phyloP scores from a whole-genome alignment of 2,888 invertebrate species.

The Incurvaria masculella region DNA sequence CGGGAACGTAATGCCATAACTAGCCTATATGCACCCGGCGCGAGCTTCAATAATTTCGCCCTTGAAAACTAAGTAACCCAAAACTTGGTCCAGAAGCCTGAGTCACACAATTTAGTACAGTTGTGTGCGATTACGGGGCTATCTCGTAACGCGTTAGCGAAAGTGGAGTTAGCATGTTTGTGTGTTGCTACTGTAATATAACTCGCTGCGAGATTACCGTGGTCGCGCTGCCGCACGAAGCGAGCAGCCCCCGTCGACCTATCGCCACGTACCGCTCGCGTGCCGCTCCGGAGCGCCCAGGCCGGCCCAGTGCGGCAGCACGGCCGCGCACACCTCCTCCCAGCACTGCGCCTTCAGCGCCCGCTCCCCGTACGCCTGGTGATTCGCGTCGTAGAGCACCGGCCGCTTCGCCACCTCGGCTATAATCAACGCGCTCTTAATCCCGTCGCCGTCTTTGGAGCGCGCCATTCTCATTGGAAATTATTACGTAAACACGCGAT shows the following conservation, averaged over 20 bases:
- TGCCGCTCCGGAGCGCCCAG: constrained; percentile 39
- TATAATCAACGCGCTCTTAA: constrained; percentile 41
- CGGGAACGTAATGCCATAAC: too few relatives aligned
- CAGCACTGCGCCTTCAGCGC: constrained; percentile 45
- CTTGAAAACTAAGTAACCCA: too few relatives aligned
- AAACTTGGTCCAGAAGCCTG: too few relatives aligned
- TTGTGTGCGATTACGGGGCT: too few relatives aligned
- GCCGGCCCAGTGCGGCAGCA: constrained; percentile 43
- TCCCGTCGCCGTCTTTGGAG: constrained; percentile 39
- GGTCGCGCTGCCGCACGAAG: background rate
- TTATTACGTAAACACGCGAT: background rate
- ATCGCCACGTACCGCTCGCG: constrained; percentile 39
- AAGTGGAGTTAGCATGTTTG: background rate
- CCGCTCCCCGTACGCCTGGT: constrained; percentile 41
- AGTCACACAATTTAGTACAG: too few relatives aligned
- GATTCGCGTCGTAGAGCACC: constrained; percentile 43
- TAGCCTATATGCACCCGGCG: too few relatives aligned
- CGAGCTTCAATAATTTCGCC: too few relatives aligned
- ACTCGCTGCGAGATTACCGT: too few relatives aligned
- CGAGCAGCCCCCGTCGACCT: background rate
- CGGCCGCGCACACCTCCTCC: constrained; percentile 46
- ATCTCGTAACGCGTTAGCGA: background rate
- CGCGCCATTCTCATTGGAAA: constrained; percentile 30
- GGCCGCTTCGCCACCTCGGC: constrained; percentile 42
- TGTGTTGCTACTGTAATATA: background rate